A percentile compares a stretch with the other conserved stretches of the same genome.
phyloP scores from a whole-genome alignment of 2,888 invertebrate species.

The Xanthorhoe spadicearia region DNA sequence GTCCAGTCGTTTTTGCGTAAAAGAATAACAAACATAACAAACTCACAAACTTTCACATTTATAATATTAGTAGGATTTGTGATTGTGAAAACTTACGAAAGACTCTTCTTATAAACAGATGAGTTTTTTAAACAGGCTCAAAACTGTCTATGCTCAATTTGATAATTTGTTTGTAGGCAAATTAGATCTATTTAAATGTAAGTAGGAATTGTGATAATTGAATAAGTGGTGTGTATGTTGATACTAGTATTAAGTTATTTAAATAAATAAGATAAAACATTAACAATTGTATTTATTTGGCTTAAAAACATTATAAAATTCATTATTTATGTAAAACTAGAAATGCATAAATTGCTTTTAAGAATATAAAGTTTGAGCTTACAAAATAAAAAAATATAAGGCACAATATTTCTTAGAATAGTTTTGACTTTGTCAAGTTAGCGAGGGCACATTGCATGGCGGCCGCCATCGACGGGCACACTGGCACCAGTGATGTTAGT shows the following conservation, averaged over 20 bases:
- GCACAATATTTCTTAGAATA: conserved; percentile 16
- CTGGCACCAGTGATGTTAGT: conserved; percentile 96
- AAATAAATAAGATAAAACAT: conserved; percentile 46
- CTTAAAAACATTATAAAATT: conserved; percentile 7
- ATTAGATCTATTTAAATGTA: conserved; percentile 41
- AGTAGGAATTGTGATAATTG: conserved; percentile 63
- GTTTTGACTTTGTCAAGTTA: conserved; percentile 67
- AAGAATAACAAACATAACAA: too few relatives aligned
- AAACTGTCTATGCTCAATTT: conserved; percentile 39
- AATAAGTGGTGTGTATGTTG: conserved; percentile 41
- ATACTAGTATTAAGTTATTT: conserved; percentile 52
- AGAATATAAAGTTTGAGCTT: conserved; percentile 13
- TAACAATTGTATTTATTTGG: conserved; percentile 22
- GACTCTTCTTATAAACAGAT: background rate
- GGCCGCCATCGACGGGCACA: conserved; percentile 96
- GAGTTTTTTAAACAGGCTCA: background rate
- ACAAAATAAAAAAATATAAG: conserved; percentile 14
- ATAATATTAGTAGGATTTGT: too few relatives aligned
- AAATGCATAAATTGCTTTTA: conserved; percentile 17
- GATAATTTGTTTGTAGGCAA: conserved; percentile 54
- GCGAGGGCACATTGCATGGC: conserved; percentile 97
- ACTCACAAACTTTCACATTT: too few relatives aligned
- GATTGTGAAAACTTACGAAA: too few relatives aligned
- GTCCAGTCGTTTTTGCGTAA: too few relatives aligned
- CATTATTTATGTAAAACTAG: background rate